Conservation (phyloP, 2,113 vertebrate genomes). For the Ondatra zibethicus region DNA sequence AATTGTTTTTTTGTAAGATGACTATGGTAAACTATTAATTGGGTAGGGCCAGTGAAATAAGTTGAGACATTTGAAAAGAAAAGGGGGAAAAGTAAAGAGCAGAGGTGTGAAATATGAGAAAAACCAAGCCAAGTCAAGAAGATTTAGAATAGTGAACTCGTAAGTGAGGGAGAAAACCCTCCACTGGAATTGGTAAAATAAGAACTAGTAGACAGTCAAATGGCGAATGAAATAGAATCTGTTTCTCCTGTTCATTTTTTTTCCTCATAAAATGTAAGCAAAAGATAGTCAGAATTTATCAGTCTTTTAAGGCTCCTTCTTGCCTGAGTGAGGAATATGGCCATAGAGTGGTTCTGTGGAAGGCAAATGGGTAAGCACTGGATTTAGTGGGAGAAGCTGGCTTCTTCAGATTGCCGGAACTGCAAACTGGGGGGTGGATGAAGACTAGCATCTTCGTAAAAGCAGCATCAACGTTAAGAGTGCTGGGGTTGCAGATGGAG, state of each 20-base stretch:
- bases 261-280: neutral
- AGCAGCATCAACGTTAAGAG: neutral
- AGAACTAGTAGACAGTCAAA: neutral
- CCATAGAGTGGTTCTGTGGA: neutral
- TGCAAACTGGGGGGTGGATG: neutral
- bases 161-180: neutral
- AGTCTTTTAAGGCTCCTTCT: neutral
- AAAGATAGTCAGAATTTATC: neutral
- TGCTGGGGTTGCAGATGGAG: no score
- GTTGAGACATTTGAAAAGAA: neutral
- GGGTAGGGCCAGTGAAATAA: neutral
- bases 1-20: slow-evolving; percentile 25
- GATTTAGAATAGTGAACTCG: neutral
- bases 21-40: neutral
- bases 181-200: neutral
- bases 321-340: neutral
- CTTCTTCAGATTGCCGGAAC: neutral
- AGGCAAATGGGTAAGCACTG: neutral
- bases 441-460: neutral
- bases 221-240: neutral
- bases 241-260: neutral
- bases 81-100: neutral
- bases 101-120: neutral
- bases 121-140: neutral
- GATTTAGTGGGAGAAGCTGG: neutral